Evolutionary conservation across 1,140 invertebrate genomes (phyloP), one percentile per base, ranked within the genome.

Genomic region (Arctopsyche grandis): DNA sequence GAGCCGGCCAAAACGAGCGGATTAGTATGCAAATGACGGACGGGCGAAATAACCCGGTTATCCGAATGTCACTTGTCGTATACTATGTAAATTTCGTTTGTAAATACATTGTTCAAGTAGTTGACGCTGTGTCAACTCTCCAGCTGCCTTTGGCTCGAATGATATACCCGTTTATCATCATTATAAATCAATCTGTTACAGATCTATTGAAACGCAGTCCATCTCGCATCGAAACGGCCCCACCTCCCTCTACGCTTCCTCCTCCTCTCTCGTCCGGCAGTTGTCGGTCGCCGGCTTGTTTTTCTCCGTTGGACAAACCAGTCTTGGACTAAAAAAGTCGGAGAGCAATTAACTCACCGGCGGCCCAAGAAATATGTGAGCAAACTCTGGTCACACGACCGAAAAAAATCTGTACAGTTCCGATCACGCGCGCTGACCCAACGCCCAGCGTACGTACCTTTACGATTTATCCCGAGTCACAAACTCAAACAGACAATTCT

Each of bases 121-220:
- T 66, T 29, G 63, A 66, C 21, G 48, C 48, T 16, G 48, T 52
- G 48, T 52, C 48, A 66, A 14, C 63, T 19, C 24, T 22, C 0
- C 10, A 16, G 56, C 16, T 19, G 56, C 56, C 56, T 19, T 38
- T 60, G 9, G 21, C 21, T 60, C 56, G 19, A 60, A 60, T 19
- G 16, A 52, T 52, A 52, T 52, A 52, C 63, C 43, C 66, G 69
- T 71, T 78, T 78, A 78, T 78, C 77, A 73, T 78, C 77, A 58
- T 78, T 78, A 70, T 70, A 78, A 78, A 78, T 78, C 77, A 78
- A 78, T 78, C 77, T 73, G 69, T 78, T 71, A 71, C 69, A 78
- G 26, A 78, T 78, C 58, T 69, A 77, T 77, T 69, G 44, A 74
- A 74, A 56, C 75, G 48, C 16, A 12, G 0, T 69, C 26, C 29